Conservation (phyloP, 2,888 invertebrate genomes). For the Beris morrisii region DNA sequence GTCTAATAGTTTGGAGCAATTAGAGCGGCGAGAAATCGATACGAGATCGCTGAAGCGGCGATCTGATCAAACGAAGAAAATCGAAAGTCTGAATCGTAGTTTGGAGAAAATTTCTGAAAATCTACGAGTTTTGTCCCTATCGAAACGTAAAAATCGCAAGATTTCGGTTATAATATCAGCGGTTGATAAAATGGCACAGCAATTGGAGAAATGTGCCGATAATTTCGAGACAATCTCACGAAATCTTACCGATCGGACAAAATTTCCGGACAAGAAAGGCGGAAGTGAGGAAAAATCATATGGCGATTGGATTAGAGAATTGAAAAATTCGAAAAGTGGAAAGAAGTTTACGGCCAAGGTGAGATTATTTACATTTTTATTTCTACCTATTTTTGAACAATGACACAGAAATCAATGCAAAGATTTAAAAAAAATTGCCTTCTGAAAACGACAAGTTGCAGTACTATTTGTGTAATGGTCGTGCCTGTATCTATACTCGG, state of each 20-base stretch:
- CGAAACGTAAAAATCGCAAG: constrained; percentile 44
- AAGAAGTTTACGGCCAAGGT: constrained; percentile 51
- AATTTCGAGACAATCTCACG: constrained; percentile 45
- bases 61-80: constrained; percentile 27
- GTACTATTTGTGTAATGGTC: no score
- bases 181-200: constrained; percentile 44
- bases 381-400: no score
- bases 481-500: no score
- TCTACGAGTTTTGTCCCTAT: constrained; percentile 42
- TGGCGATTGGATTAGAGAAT: constrained; percentile 51
- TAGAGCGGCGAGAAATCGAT: constrained; percentile 36
- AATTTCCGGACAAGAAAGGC: constrained; percentile 15
- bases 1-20: constrained; percentile 42
- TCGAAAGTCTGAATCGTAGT: constrained; percentile 45
- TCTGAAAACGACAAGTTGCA: no score
- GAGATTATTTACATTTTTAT: constrained; percentile 8
- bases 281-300: constrained; percentile 44
- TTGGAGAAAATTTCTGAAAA: constrained; percentile 46
- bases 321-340: constrained; percentile 50
- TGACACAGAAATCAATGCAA: no score
- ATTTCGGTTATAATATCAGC: constrained; percentile 43
- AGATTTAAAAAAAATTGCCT: no score
- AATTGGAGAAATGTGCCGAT: constrained; percentile 45
- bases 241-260: constrained; percentile 23
- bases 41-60: constrained; percentile 6